Evolutionary conservation across 2,113 vertebrate genomes (phyloP).

Genomic region (Cranoglanis bouderius): DNA sequence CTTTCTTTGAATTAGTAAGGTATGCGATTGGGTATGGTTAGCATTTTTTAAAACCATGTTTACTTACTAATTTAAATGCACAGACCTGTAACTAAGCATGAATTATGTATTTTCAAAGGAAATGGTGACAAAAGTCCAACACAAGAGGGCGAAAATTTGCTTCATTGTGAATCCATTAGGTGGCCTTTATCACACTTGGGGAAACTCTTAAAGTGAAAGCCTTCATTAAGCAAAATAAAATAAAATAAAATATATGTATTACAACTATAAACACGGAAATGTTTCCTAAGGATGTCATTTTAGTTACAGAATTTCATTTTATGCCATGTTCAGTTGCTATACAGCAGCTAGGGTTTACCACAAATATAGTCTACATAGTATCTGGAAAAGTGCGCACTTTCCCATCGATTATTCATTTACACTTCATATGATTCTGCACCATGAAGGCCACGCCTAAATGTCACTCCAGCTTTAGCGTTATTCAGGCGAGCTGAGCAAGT

Average conservation of each 20-base stretch:
- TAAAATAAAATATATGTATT: not conserved
- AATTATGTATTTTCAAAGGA: not conserved
- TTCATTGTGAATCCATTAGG: not conserved
- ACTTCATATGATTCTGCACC: not conserved
- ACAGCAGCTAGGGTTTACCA: not conserved
- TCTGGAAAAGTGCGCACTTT: not conserved
- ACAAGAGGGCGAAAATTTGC: constrained; percentile 44
- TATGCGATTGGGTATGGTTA: not conserved
- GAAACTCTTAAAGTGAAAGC: not conserved
- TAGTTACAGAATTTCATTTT: not conserved
- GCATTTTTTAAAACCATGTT: not conserved
- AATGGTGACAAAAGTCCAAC: constrained; percentile 1
- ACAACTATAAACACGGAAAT: not conserved
- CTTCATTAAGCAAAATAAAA: not conserved
- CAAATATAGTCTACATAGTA: not conserved
- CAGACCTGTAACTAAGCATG: not conserved
- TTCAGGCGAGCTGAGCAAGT: constrained; percentile 15
- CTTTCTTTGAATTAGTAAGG: not conserved
- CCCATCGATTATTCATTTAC: not conserved
- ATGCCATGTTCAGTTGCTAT: not conserved
- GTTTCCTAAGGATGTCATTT: not conserved
- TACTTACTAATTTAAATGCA: not conserved
- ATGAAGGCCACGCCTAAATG: constrained; percentile 15
- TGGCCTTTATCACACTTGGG: not conserved
- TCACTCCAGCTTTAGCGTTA: not conserved